phyloP scores from a whole-genome alignment of 2,797 vertebrate genomes.

The Gadopsis bispinosus region DNA sequence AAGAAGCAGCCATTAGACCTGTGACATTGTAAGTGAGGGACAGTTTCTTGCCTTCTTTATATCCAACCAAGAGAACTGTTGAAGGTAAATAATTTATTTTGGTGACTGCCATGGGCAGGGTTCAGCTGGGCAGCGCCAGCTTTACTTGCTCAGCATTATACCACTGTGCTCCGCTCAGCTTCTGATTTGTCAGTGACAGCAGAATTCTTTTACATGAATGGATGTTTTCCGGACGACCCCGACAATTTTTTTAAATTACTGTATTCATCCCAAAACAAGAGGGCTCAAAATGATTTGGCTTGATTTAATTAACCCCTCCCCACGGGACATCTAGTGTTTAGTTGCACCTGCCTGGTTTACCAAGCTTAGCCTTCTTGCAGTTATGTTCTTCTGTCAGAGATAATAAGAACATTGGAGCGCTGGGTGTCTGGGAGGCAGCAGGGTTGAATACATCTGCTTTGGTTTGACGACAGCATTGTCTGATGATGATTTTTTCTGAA shows the following conservation, averaged over 20 bases:
- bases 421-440: not conserved
- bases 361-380: not conserved
- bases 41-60: slow-evolving; percentile 45
- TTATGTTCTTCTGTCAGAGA: not conserved
- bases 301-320: not conserved
- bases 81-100: slow-evolving; percentile 69
- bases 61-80: slow-evolving; percentile 44
- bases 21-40: slow-evolving; percentile 49
- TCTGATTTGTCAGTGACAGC: slow-evolving; percentile 16
- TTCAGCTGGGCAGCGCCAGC: slow-evolving; percentile 39
- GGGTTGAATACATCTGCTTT: slow-evolving; percentile 29
- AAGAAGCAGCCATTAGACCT: slow-evolving; percentile 50
- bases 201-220: slow-evolving; percentile 4
- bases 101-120: slow-evolving; percentile 41
- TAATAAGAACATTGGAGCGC: not conserved
- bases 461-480: slow-evolving; percentile 5
- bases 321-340: not conserved
- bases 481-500: slow-evolving; percentile 22
- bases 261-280: slow-evolving; percentile 9
- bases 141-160: slow-evolving; percentile 53
- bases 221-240: not conserved
- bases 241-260: slow-evolving; percentile 17
- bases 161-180: slow-evolving; percentile 1
- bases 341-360: not conserved
- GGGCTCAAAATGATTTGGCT: not conserved